Base-by-base conservation (phyloP, 2,797 vertebrate species). In the Enteromius treurensis region DNA sequence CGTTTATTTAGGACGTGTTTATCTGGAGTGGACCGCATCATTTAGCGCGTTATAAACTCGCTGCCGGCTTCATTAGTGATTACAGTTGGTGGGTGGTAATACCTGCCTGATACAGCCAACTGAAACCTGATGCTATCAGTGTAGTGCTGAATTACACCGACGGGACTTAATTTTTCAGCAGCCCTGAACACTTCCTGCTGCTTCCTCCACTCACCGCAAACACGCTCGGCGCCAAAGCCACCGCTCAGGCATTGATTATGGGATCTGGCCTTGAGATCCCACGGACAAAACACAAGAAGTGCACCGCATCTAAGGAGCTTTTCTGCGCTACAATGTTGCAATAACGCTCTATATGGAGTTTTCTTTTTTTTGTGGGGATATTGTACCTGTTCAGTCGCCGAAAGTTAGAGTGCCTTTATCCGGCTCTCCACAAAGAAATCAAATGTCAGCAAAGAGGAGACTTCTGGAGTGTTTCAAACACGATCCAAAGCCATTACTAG, bases 1-100 rank as follows among this genome's bases (percentile, higher is more conserved):
- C 90, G 93, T 95, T 95, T 95, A 93, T 94, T 95, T 93, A 92
- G 92, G 92, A 93, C 87, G 87, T 95, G 93, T 94, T 95, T 93
- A 94, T 95, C 93, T 94, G 93, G 90, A 94, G 93, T 91, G 93
- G 92, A 93, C 93, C 91, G 94, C 93, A 93, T 95, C 94, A 95
- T 95, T 95, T 95, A 94, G 93, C 90, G 89, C 92, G 91, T 94
- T 93, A 94, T 94, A 94, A 95, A 95, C 94, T 95, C 93, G 93
- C 93, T 93, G 93, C 92, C 85, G 90, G 92, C 91, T 94, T 95
- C 94, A 95, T 95, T 95, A 94, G 92, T 89, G 91, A 93, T 94
- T 95, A 95, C 94, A 94, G 93, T 94, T 92, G 23, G 92, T 91
- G 92, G 94, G 93, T 93, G 94, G 93, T 92, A 92, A 93, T 93